Conservation (phyloP, 1,140 invertebrate genomes). For the Macrobrachium rosenbergii region DNA sequence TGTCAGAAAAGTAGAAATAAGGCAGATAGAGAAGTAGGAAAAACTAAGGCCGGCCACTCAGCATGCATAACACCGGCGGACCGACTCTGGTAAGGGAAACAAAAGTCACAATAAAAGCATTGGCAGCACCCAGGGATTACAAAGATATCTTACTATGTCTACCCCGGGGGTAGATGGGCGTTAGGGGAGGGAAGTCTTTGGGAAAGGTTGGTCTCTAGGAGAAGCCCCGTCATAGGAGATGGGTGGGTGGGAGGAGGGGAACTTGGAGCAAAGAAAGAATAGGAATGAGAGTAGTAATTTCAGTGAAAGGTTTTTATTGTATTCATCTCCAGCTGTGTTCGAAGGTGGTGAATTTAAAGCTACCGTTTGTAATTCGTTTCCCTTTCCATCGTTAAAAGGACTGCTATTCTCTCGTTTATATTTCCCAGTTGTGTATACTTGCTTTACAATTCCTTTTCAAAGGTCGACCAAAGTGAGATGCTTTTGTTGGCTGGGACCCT, state of each 20-base stretch:
- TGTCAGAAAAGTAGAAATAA: background rate
- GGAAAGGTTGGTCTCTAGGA: background rate
- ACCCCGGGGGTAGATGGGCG: background rate
- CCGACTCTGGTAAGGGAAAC: no score
- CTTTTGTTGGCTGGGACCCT: no score
- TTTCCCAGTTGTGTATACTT: no score
- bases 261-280: background rate
- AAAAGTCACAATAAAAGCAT: no score
- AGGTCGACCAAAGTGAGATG: no score
- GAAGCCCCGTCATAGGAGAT: background rate
- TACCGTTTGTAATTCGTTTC: background rate
- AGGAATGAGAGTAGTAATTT: slow-evolving; percentile 24
- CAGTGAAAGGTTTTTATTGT: slow-evolving; percentile 41
- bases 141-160: no score
- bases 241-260: background rate
- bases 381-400: background rate
- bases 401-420: background rate
- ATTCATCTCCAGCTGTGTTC: background rate
- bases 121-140: no score
- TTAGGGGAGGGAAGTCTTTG: background rate
- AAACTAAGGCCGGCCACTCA: no score
- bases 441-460: no score
- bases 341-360: background rate
- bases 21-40: background rate
- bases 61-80: no score